Conservation (phyloP, 2,797 vertebrate genomes). For the Paguma larvata region DNA sequence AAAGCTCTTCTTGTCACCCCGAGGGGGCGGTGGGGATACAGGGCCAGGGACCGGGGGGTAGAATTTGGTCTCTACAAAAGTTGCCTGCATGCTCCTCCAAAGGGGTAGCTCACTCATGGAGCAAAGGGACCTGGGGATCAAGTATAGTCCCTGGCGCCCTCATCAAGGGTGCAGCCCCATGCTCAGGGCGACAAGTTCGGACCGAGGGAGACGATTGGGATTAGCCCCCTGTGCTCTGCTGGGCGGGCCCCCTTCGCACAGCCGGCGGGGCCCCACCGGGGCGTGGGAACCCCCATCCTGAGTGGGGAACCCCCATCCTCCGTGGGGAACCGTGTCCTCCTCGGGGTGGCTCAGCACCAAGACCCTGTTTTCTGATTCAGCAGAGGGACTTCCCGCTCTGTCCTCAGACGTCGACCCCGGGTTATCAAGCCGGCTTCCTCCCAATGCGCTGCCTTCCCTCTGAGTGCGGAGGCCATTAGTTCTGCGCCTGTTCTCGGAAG, state of each 20-base stretch:
- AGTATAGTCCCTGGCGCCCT: background rate
- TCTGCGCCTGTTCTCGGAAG: conserved; percentile 58
- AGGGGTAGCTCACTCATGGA: background rate
- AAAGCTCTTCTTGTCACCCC: background rate
- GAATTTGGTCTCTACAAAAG: background rate
- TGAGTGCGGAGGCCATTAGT: conserved; percentile 50
- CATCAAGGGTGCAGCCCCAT: background rate
- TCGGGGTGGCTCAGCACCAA: conserved; percentile 72
- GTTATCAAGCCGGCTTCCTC: conserved; percentile 65
- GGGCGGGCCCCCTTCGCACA: conserved; percentile 60
- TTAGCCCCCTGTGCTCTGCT: conserved; percentile 51
- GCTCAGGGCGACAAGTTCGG: no score
- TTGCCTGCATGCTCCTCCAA: background rate
- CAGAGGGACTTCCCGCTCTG: conserved; percentile 79
- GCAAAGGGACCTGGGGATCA: background rate
- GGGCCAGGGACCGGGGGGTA: no score
- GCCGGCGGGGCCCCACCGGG: conserved; percentile 67
- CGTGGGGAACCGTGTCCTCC: conserved; percentile 71
- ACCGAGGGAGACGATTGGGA: background rate
- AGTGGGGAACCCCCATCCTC: no score
- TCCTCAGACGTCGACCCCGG: conserved; percentile 65
- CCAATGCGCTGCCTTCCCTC: conserved; percentile 61
- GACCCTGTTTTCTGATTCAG: conserved; percentile 83
- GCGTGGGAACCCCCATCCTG: no score
- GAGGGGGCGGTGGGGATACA: background rate